Conservation (phyloP, 35 echinoderm and acorn worm species). For the Lytechinus pictus region DNA sequence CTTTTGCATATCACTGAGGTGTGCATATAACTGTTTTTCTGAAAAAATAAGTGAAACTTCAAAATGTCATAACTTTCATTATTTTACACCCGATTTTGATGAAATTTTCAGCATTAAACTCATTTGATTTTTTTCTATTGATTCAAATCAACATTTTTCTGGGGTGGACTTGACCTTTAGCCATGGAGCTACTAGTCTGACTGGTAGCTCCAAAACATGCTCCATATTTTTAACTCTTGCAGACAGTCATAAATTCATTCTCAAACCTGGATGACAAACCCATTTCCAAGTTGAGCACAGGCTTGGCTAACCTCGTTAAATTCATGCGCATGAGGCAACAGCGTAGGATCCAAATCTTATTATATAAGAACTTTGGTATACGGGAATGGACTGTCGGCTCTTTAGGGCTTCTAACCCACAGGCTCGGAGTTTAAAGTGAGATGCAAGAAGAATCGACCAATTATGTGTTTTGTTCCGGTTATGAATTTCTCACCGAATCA, state of each 20-base stretch:
- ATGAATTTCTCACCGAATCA: not conserved
- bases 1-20: too few relatives aligned
- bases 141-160: too few relatives aligned
- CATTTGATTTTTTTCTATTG: too few relatives aligned
- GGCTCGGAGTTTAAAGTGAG: not conserved
- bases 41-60: too few relatives aligned
- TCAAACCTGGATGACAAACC: not conserved
- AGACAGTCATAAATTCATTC: not conserved
- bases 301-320: not conserved
- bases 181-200: too few relatives aligned
- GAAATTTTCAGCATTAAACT: too few relatives aligned
- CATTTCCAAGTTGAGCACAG: not conserved
- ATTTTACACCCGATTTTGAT: too few relatives aligned
- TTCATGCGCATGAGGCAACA: not conserved
- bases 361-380: not conserved
- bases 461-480: not conserved
- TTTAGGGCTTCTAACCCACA: not conserved
- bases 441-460: not conserved
- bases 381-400: not conserved
- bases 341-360: not conserved
- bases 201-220: too few relatives aligned
- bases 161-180: too few relatives aligned
- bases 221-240: too few relatives aligned
- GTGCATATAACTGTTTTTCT: too few relatives aligned
- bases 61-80: too few relatives aligned